Evolutionary conservation across 2,888 invertebrate species (phyloP).

Genomic region (Sinodicranocentrus sp.): DNA sequence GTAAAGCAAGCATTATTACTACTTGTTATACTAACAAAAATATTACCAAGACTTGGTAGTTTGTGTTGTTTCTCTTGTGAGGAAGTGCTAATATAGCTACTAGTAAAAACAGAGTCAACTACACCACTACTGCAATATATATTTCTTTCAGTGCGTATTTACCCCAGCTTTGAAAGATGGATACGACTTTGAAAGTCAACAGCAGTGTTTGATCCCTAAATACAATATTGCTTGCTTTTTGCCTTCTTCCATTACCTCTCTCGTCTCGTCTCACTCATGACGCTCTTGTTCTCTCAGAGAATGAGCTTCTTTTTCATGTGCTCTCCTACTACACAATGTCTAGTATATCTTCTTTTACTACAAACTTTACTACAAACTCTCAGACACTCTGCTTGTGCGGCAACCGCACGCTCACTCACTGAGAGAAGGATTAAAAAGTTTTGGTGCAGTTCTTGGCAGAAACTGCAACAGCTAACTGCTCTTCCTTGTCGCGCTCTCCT

Average conservation of each 20-base stretch:
- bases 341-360: too few relatives aligned
- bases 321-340: too few relatives aligned
- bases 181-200: constrained; percentile 39
- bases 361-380: too few relatives aligned
- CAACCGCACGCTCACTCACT: neutral
- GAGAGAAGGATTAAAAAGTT: constrained; percentile 23
- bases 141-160: constrained; percentile 18
- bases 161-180: constrained; percentile 38
- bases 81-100: too few relatives aligned
- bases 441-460: constrained; percentile 63
- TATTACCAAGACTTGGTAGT: too few relatives aligned
- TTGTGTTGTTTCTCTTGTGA: too few relatives aligned
- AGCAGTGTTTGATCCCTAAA: constrained; percentile 29
- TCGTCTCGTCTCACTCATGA: neutral
- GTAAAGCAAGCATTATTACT: neutral
- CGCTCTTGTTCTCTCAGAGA: neutral
- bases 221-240: neutral
- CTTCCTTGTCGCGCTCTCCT: constrained; percentile 5
- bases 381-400: too few relatives aligned
- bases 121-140: constrained; percentile 1
- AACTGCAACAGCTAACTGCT: constrained; percentile 58
- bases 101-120: too few relatives aligned
- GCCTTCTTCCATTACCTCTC: neutral
- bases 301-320: too few relatives aligned
- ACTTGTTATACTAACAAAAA: neutral